Evolutionary conservation across 2,888 invertebrate species (phyloP), one percentile per base, ranked within the genome.

Genomic region (Hesperia comma): DNA sequence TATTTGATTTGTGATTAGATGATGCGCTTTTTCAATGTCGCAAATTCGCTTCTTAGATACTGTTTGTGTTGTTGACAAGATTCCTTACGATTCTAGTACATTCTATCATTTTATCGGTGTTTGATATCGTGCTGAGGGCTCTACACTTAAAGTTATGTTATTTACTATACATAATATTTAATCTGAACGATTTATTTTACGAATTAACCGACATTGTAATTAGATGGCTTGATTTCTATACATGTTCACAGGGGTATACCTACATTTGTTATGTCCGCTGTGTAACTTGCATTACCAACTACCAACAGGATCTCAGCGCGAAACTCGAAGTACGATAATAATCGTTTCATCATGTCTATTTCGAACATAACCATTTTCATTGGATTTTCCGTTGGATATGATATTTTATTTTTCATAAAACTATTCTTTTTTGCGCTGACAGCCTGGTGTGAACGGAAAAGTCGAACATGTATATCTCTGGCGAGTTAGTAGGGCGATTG

Each of bases 1-100:
- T 62, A 41, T 17, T 41, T 62, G 32, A 43, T 32, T 21, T 57
- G n/a, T 26, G 26, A 12, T 32, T 54, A 62, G 33, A 54, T 17
- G 32, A 54, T 55, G 54, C 41, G 62, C 62, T 62, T 62, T 15
- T 40, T 32, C 43, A 14, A 12, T 55, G 62, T 54, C 62, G 62
- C 32, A 15, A 26, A 49, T 37, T n/a, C 4, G 49, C 61, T 61
- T 37, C 17, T 55, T 55, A 55, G 33, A 37, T 55, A 17, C n/a
- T 10, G 21, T 21, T 55, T 37, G n/a, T 15, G 15, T 43, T 26
- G 7, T 12, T 41, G 14, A 40, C 14, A 40, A 41, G 14, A 14
- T 57, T 41, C 40, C 14, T 14, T 57, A 19, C 40, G 1, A 12
- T 17, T 21, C 14, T 15, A 43, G n/a, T 37, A 37, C 10, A 37